Conservation (phyloP, 2,113 vertebrate species). For the Channa argus region DNA sequence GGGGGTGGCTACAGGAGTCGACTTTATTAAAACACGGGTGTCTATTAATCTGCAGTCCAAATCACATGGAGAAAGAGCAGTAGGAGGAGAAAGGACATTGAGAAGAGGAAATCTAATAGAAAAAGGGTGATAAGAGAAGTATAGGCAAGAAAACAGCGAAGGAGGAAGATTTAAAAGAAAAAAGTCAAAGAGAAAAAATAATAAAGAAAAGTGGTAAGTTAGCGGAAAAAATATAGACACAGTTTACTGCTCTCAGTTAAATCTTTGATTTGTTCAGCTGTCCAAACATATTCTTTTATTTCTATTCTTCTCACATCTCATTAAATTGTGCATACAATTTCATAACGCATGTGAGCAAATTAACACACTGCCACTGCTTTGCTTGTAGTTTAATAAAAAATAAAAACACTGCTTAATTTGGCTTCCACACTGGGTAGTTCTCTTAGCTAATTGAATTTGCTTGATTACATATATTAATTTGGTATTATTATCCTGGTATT, state of each 20-base stretch:
- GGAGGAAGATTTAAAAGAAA: not conserved
- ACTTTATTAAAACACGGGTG: conserved; percentile 76
- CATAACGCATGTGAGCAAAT: conserved; percentile 29
- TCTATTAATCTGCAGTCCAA: conserved; percentile 64
- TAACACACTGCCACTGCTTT: conserved; percentile 7
- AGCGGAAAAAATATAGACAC: too few species aligned
- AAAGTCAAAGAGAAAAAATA: not conserved
- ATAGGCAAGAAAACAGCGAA: conserved; percentile 1
- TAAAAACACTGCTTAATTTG: conserved; percentile 17
- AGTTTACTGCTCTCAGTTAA: not conserved
- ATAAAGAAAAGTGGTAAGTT: not conserved
- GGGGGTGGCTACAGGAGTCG: conserved; percentile 3
- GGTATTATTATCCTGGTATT: not conserved
- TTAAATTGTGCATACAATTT: conserved; percentile 10
- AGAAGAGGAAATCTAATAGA: conserved; percentile 22
- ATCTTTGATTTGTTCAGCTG: not conserved
- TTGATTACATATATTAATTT: conserved; percentile 11
- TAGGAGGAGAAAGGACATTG: conserved; percentile 2
- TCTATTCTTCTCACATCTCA: not conserved
- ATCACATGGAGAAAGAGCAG: conserved; percentile 28
- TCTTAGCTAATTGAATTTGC: conserved; percentile 12
- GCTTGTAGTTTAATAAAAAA: conserved; percentile 18
- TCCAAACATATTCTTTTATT: conserved; percentile 4
- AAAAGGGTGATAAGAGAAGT: not conserved
- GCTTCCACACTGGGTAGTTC: not conserved